phyloP scores from a whole-genome alignment of 2,113 vertebrate genomes.

The Tychaedon coryphoeus region DNA sequence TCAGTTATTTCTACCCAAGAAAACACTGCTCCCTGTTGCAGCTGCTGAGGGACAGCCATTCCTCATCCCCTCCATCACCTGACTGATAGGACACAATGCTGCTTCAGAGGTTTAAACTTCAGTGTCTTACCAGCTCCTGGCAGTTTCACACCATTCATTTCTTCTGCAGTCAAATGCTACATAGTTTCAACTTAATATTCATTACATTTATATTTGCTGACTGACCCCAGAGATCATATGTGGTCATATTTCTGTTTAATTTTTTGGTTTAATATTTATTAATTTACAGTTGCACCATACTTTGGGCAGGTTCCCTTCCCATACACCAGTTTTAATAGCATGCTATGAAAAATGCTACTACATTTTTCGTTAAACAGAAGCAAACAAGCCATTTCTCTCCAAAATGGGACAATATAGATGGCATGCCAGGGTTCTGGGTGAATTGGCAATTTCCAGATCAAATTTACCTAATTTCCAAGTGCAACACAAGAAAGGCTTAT shows the following conservation, averaged over 20 bases:
- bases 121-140: neutral
- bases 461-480: neutral
- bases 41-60: neutral
- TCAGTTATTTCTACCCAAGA: neutral
- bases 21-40: neutral
- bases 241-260: neutral
- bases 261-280: neutral
- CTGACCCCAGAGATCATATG: neutral
- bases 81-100: fast-evolving
- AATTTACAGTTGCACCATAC: neutral
- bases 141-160: neutral
- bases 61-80: neutral
- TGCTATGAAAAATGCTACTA: neutral
- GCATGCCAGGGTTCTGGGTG: neutral
- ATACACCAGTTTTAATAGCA: neutral
- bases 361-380: neutral
- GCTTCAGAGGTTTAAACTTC: neutral
- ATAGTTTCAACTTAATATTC: neutral
- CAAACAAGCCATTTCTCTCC: neutral
- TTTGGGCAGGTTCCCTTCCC: neutral
- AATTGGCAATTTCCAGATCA: neutral
- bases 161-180: neutral
- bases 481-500: neutral
- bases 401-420: neutral
- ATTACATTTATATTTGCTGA: neutral